Percentiles rank a stretch among this genome's conserved stretches.
These are phyloP conservation scores for Coecobrya sp. DNA, from an alignment of 2,888 invertebrate genomes.

Conservation along the genomic window DNA sequence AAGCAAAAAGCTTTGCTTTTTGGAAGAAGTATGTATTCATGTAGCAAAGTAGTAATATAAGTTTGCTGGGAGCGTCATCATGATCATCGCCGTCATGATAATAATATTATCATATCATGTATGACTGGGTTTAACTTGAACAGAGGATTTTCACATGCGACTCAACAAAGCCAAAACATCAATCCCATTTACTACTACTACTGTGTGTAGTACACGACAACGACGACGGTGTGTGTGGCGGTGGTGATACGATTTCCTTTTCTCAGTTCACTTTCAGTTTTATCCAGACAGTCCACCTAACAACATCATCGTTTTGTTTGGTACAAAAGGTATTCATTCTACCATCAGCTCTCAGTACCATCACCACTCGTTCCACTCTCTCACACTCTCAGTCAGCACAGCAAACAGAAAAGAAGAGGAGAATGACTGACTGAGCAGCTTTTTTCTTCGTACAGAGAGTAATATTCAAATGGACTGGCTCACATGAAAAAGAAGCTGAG, in stretches of 20 bases:
- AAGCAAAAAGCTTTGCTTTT: too few species aligned
- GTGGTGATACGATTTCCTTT: background rate
- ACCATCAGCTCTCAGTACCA: background rate
- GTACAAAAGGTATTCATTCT: conserved; percentile 26
- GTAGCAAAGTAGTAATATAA: too few species aligned
- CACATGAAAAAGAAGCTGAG: conserved; percentile 16
- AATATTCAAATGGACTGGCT: conserved; percentile 33
- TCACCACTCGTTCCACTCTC: background rate
- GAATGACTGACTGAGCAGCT: conserved; percentile 26
- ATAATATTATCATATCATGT: conserved; percentile 52
- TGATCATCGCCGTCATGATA: conserved; percentile 12
- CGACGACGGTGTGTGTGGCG: background rate
- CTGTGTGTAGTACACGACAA: background rate
- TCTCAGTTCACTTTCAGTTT: conserved; percentile 58
- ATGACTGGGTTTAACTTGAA: conserved; percentile 24
- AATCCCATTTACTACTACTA: background rate
- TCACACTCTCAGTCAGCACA: background rate
- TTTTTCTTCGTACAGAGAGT: background rate
- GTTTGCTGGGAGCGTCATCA: background rate
- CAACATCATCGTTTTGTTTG: conserved; percentile 37
- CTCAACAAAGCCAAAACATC: conserved; percentile 39
- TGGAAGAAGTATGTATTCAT: too few species aligned
- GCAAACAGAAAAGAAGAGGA: background rate
- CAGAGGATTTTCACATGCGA: conserved; percentile 30
- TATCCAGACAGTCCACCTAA: conserved; percentile 70